Conservation (phyloP, 2,797 vertebrate species). For the Danionella dracula region DNA sequence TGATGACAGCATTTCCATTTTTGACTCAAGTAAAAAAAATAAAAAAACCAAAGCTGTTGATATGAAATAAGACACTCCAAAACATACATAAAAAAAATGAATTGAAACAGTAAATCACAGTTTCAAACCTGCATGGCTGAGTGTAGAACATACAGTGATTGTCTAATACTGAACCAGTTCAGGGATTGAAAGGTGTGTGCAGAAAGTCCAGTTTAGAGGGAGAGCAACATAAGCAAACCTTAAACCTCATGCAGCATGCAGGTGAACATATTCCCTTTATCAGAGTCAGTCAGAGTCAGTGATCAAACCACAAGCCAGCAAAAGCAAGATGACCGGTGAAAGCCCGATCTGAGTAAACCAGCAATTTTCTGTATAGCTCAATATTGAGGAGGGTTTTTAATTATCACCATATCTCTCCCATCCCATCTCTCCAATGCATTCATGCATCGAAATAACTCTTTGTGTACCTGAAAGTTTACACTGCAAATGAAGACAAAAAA, state of each 20-base stretch:
- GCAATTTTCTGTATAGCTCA: background rate
- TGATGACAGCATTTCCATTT: background rate
- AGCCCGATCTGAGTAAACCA: background rate
- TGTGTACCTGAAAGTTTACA: background rate
- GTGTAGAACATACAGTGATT: conserved; percentile 44
- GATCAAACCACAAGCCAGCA: conserved; percentile 10
- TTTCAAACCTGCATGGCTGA: conserved; percentile 8
- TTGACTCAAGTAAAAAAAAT: conserved; percentile 19
- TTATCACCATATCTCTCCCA: background rate
- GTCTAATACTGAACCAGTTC: conserved; percentile 51
- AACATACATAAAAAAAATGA: background rate
- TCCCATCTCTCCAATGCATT: background rate
- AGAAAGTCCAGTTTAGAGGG: conserved; percentile 11
- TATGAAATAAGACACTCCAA: too few species aligned
- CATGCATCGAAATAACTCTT: background rate
- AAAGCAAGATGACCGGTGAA: background rate
- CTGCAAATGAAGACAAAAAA: background rate
- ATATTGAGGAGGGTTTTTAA: background rate
- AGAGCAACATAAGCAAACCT: conserved; percentile 8
- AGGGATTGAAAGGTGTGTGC: background rate
- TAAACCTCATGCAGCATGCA: conserved; percentile 55
- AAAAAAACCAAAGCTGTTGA: conserved; percentile 13
- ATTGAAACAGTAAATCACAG: too few species aligned
- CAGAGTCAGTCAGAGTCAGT: conserved; percentile 7
- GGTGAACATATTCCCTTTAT: conserved; percentile 44